Evolutionary conservation across 2,888 invertebrate species (phyloP), one percentile per base, ranked within the genome.

Genomic region (Entomobrya multifasciata): DNA sequence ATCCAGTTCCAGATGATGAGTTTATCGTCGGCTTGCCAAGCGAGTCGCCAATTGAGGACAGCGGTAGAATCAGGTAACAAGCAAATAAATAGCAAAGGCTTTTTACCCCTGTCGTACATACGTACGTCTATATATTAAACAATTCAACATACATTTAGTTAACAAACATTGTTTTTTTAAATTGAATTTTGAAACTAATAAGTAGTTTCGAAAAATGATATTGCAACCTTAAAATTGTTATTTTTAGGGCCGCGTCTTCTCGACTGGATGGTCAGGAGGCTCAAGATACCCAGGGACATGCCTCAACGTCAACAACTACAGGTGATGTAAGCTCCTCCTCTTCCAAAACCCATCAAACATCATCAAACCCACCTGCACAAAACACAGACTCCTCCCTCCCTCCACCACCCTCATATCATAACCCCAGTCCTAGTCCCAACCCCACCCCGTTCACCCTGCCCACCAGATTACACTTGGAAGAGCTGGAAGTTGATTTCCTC

Each of bases 1-100:
- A 97, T 92, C 96, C 96, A 0, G 92, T 97, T 60, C 96, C 96
- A 0, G 91, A 91, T 25, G 96, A 96, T 91, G 96, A 96, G 91
- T 94, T 87, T 62, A 79, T 86, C 15, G 52, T 86, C 52, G 86
- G 82, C 62, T 36, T 86, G 44, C 57, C 87, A 11, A 62, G 60
- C 49, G 78, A 86, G 79, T 65, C 85, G 52, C 76, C 55, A 17
- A 67, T 70, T 30, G 74, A 70, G 25, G 88, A 80, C 62, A 83
- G 87, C 77, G 79, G 86, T 86, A 87, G 87, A 88, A 79, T 86
- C 74, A 85, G 74, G 86, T 86, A 62, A 77, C 5, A 36, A 41
- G 13, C 27, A 27, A 60, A 27, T 47, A 15, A 11, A 49, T 25
- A 13, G 60, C 22, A 13, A 57, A 41, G 30, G 20, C 20, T 8